These are phyloP conservation scores for Menidia beryllina DNA, from an alignment of 2,113 vertebrate genomes.

Conservation along the genomic window DNA sequence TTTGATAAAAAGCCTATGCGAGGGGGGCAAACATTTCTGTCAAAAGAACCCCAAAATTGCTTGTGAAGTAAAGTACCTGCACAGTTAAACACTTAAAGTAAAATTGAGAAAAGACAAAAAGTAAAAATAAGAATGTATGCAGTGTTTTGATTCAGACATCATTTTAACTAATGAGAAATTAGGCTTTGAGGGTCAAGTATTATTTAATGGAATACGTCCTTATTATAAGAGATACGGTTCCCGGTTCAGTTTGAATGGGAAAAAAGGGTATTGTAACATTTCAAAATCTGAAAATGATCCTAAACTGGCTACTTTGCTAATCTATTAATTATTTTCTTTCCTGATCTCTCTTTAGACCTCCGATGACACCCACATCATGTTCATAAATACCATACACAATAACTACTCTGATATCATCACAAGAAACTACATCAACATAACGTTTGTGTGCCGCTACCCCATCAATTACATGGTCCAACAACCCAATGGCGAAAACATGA, in stretches of 20 bases:
- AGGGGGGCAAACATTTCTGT: no score
- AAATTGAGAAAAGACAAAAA: no score
- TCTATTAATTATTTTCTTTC: neutral
- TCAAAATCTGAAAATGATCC: neutral
- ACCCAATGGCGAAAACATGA: constrained; percentile 81
- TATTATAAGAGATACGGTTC: neutral
- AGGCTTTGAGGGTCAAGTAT: no score
- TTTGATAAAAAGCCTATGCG: no score
- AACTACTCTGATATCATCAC: constrained; percentile 79
- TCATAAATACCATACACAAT: constrained; percentile 83
- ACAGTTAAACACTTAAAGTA: no score
- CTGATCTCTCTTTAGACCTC: constrained; percentile 72
- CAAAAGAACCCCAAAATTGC: no score
- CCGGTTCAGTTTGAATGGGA: no score
- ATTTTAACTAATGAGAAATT: no score
- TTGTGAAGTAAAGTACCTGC: no score
- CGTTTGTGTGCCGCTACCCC: constrained; percentile 84
- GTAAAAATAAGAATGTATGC: neutral
- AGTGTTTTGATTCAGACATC: neutral
- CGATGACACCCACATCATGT: constrained; percentile 79
- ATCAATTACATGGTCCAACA: constrained; percentile 82
- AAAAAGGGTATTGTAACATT: no score
- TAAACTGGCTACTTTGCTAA: neutral
- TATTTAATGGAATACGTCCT: neutral
- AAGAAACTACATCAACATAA: constrained; percentile 83